Evolutionary conservation across 2,888 invertebrate species (phyloP).

Genomic region (Nemurella pictetii): DNA sequence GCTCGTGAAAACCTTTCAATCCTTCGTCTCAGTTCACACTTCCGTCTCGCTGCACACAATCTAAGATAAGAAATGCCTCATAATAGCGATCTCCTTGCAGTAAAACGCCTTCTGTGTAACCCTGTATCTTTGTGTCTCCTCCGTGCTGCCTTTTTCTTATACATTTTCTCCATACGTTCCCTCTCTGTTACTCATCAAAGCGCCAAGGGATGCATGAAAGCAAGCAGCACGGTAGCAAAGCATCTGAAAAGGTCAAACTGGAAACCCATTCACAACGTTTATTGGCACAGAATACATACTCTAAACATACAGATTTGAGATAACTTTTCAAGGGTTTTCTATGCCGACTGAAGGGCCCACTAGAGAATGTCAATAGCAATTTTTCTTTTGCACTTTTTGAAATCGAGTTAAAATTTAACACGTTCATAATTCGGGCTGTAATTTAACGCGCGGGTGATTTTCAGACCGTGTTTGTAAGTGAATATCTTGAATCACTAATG

Average conservation of each 20-base stretch:
- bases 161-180: not conserved
- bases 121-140: not conserved
- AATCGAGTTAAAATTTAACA: slow-evolving; percentile 1
- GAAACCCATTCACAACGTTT: not conserved
- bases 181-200: not conserved
- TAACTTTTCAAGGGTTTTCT: slow-evolving; percentile 11
- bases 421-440: not conserved
- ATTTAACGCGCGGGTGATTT: not conserved
- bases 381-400: not conserved
- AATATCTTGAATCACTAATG: no score
- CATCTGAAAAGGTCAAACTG: slow-evolving; percentile 18
- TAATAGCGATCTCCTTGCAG: not conserved
- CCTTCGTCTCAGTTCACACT: slow-evolving; percentile 9
- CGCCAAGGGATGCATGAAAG: not conserved
- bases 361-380: not conserved
- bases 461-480: no score
- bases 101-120: not conserved
- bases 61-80: slow-evolving; percentile 3
- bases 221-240: not conserved
- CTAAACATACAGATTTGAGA: slow-evolving; percentile 17
- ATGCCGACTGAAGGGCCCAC: not conserved
- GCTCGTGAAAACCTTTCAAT: not conserved
- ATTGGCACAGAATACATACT: slow-evolving; percentile 8
- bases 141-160: not conserved
- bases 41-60: not conserved